Evolutionary conservation across 2,113 vertebrate species (phyloP).

Genomic region (Bos indicus): DNA sequence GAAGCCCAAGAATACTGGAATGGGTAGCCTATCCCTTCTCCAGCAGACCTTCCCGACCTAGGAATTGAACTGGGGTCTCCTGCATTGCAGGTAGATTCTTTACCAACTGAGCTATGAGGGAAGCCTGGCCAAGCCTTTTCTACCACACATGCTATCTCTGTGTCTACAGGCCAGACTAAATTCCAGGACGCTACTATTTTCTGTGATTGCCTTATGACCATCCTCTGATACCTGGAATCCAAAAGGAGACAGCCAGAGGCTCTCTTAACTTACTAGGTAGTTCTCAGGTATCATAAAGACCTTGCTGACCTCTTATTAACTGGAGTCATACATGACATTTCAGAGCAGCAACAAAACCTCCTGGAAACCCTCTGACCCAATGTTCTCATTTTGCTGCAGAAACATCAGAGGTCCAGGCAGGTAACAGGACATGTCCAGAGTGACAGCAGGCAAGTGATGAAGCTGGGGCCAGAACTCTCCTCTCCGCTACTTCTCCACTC

Average conservation of each 20-base stretch:
- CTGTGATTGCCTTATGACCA: neutral
- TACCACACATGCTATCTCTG: neutral
- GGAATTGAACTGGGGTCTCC: too few relatives aligned
- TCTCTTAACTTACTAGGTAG: neutral
- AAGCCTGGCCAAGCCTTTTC: neutral
- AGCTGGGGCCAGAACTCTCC: neutral
- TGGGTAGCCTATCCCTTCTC: too few relatives aligned
- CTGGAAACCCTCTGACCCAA: too few relatives aligned
- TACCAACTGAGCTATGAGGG: too few relatives aligned
- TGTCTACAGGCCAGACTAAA: neutral
- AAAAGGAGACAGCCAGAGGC: neutral
- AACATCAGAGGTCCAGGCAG: neutral
- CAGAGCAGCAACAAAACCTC: too few relatives aligned
- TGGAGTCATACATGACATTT: neutral
- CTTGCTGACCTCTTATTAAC: neutral
- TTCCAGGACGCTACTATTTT: neutral
- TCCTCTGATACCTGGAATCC: neutral
- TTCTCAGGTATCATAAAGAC: neutral
- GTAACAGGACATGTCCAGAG: neutral
- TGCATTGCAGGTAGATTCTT: too few relatives aligned
- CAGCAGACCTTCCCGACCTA: too few relatives aligned
- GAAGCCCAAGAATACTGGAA: too few relatives aligned
- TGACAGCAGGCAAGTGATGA: neutral
- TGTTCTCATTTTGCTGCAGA: neutral
- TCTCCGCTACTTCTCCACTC: fast-evolving